Evolutionary conservation across 2,113 vertebrate species (phyloP), one percentile per base, ranked within the genome.

Genomic region (Acanthisitta chloris): DNA sequence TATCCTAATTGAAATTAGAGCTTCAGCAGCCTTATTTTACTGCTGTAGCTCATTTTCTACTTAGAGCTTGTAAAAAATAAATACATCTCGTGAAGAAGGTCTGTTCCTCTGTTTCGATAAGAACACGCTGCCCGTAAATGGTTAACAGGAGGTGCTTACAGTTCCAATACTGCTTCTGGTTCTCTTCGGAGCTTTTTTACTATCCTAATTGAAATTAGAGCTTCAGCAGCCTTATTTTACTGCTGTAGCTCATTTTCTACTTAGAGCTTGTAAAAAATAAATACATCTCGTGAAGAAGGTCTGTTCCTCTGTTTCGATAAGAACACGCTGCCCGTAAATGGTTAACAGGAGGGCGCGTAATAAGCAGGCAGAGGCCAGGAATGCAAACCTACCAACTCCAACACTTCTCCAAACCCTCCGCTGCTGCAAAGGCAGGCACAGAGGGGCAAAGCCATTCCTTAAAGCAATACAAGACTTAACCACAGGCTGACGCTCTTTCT

Each of bases 401-500:
- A 76, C 77, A 52, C 86, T 96, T 83, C 92, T 29, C 52, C 80
- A 77, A 93, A 57, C 24, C 74, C 64, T 69, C 11, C 34, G 51
- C n/a, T 12, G 29, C 24, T 67, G 77, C 87, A 95, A 95, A 95
- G 34, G 55, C 89, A 77, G 73, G 72, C 93, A 73, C 89, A 25
- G 2, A 65, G 92, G 92, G 76, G 72, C 69, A 95, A 92, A 88
- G 64, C 73, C 69, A 6, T 17, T 91, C 88, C 94, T 96, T 69
- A 61, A 92, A 97, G 97, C 97, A 98, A 94, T 98, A 88, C 98
- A 98, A 72, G 95, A 95, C 91, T 97, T 90, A 93, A 97, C 98
- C 98, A 98, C 98, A 97, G 98, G 98, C 97, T 98, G 98, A 98
- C 98, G 98, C 98, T 98, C 98, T 98, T 98, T 98, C 98, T 97